Percentiles rank a stretch among this genome's conserved stretches.
Conservation (phyloP, 2,113 vertebrate species). For the Marmota monax region DNA sequence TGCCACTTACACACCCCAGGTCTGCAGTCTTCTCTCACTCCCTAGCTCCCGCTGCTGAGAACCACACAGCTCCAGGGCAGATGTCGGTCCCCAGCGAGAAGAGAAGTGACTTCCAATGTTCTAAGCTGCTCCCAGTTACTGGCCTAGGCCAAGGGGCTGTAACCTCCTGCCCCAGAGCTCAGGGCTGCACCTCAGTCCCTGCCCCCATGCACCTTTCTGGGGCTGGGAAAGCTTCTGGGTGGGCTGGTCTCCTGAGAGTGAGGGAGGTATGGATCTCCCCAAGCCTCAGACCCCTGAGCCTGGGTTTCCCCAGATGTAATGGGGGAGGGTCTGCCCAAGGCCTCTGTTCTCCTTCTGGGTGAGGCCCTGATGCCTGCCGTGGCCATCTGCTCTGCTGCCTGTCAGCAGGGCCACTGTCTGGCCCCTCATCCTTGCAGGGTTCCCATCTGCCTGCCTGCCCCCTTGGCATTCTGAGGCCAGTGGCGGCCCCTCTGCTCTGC, state of each 20-base stretch:
- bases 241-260: background rate
- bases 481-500: too few relatives aligned
- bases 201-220: background rate
- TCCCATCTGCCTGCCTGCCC: background rate
- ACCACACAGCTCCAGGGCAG: too few relatives aligned
- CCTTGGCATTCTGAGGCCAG: background rate
- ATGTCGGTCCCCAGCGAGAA: too few relatives aligned
- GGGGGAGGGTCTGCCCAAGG: background rate
- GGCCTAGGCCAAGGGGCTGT: background rate
- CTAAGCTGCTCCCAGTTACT: background rate
- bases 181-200: background rate
- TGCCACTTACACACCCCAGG: too few relatives aligned
- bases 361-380: too few relatives aligned
- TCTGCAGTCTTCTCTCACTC: too few relatives aligned
- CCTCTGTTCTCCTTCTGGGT: background rate
- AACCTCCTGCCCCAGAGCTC: background rate
- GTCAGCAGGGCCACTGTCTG: too few relatives aligned
- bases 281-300: background rate
- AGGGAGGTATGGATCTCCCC: background rate
- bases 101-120: too few relatives aligned
- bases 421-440: background rate
- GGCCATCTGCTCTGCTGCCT: background rate
- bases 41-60: too few relatives aligned
- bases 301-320: background rate
- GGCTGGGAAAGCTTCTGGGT: too few relatives aligned